Evolutionary conservation across 2,797 vertebrate species (phyloP), one percentile per base, ranked within the genome.

Genomic region (Clamator glandarius): DNA sequence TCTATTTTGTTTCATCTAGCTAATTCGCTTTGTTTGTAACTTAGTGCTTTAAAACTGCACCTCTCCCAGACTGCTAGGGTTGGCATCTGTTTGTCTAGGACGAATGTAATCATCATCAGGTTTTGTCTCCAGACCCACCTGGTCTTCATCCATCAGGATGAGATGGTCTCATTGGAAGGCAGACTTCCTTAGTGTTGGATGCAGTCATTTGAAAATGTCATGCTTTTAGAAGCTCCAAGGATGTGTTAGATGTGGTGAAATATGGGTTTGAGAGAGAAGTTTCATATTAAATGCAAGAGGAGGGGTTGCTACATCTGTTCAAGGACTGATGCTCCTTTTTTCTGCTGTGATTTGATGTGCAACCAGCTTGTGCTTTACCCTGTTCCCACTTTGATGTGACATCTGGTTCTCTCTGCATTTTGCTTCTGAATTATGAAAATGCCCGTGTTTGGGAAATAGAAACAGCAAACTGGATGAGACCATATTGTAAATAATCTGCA

Each of bases 81-180:
- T 66, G 54, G 23, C 28, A 73, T 39, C 33, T 12, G 24, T 46
- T 77, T 90, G 55, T 36, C 35, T 44, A 48, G 50, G 67, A 55
- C 76, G 85, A 48, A 17, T 13, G 12, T 8, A 51, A 39, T 39
- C 46, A 39, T 39, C 46, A 7, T 33, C 31, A 9, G 2, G 24
- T 84, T 89, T n/a, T 82, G 19, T 46, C 33, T 57, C 5, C 0
- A 54, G 75, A 64, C 62, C 42, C 54, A 2, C n/a, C 35, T 61
- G 67, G 20, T 84, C 55, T 73, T 57, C 67, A 42, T 58, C 68
- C 14, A 3, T 29, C 33, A 33, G 33, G 63, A 61, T 44, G 64
- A 76, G 52, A 35, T 0, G 6, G 28, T 39, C 51, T 33, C 1
- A 0, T 1, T 35, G 44, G 52, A 35, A 77, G 52, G 35, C 4